Evolutionary conservation across 2,797 vertebrate species (phyloP).

Genomic region (Epinephelus awoara): DNA sequence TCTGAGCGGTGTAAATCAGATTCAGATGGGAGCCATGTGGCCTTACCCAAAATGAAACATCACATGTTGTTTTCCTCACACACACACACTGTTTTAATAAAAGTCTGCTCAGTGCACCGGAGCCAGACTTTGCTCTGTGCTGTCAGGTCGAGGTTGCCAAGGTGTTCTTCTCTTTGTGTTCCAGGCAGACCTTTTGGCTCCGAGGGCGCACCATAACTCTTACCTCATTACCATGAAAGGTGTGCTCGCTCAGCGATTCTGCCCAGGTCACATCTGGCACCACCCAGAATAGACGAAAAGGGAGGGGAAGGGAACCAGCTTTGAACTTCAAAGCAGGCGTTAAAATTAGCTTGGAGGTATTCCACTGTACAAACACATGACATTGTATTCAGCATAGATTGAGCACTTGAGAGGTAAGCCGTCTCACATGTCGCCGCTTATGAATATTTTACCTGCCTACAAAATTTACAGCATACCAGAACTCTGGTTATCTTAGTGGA

Average conservation of each 20-base stretch:
- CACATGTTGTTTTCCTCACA: constrained; percentile 21
- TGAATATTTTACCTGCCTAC: constrained; percentile 9
- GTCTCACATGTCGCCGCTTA: background rate
- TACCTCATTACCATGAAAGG: constrained; percentile 79
- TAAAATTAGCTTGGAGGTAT: constrained; percentile 51
- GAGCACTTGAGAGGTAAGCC: constrained; percentile 7
- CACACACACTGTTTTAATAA: constrained; percentile 67
- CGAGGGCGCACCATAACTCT: constrained; percentile 68
- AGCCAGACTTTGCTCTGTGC: constrained; percentile 43
- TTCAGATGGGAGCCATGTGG: constrained; percentile 48
- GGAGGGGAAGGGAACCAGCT: constrained; percentile 34
- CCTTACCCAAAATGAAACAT: constrained; percentile 44
- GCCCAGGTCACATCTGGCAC: constrained; percentile 83
- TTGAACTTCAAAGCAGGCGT: constrained; percentile 80
- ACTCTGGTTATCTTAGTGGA: constrained; percentile 3
- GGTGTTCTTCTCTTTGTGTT: constrained; percentile 67
- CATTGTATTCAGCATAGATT: constrained; percentile 28
- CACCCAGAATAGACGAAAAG: constrained; percentile 45
- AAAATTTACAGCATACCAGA: background rate
- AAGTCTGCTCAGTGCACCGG: constrained; percentile 29
- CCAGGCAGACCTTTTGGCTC: constrained; percentile 65
- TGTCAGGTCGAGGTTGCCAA: constrained; percentile 64
- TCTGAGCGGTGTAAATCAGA: constrained; percentile 19
- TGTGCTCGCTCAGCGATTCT: constrained; percentile 68
- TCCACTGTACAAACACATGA: constrained; percentile 33